These are phyloP conservation scores for Propithecus coquereli DNA, from an alignment of 2,113 vertebrate species.

Conservation along the genomic window DNA sequence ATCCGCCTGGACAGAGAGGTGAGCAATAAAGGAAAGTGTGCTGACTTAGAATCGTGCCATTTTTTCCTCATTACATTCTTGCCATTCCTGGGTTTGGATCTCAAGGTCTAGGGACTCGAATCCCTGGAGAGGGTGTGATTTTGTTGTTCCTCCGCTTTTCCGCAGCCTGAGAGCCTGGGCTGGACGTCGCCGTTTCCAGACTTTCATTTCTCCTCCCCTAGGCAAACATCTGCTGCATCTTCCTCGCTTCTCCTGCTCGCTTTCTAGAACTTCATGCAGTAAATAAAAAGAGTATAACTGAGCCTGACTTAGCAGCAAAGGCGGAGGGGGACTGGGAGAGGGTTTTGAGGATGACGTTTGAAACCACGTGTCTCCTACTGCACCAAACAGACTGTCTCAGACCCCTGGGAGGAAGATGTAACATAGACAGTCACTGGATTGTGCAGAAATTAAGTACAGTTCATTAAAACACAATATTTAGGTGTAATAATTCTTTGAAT, in stretches of 20 bases:
- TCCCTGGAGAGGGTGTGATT: neutral
- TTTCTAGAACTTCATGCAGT: neutral
- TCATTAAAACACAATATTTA: conserved; percentile 70
- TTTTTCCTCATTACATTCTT: neutral
- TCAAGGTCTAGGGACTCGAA: neutral
- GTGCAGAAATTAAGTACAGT: conserved; percentile 56
- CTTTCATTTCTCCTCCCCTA: neutral
- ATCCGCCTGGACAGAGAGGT: neutral
- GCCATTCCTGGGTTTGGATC: neutral
- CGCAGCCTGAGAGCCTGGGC: neutral
- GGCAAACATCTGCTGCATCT: neutral
- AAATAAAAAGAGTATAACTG: neutral
- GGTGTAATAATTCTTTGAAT: conserved; percentile 58
- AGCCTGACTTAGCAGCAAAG: neutral
- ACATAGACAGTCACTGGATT: neutral
- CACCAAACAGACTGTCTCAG: conserved; percentile 15
- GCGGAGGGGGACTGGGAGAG: neutral
- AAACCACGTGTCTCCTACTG: neutral
- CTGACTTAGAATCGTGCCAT: neutral
- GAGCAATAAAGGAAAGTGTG: rapidly evolving
- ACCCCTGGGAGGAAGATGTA: conserved; percentile 22
- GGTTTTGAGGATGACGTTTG: neutral
- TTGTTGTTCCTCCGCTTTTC: neutral
- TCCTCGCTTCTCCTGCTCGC: neutral
- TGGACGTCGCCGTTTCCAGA: neutral